These are phyloP conservation scores for Podabrus alpinus DNA, from an alignment of 2,888 invertebrate species.

Conservation along the genomic window DNA sequence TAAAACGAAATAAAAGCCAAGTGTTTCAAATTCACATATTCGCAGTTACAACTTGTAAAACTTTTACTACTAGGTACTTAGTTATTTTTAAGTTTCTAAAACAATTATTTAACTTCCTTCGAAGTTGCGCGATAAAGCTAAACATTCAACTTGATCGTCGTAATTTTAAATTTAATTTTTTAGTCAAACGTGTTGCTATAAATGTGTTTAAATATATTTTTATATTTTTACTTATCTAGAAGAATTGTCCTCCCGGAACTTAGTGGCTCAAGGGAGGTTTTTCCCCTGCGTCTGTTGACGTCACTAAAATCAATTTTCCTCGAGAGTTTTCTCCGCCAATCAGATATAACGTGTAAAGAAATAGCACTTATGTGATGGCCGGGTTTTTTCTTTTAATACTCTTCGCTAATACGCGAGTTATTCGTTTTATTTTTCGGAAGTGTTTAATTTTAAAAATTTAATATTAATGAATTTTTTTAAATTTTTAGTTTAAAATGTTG, in stretches of 20 bases:
- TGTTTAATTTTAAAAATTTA: not conserved
- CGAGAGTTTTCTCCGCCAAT: conserved; percentile 37
- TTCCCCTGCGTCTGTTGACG: conserved; percentile 36
- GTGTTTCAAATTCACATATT: not conserved
- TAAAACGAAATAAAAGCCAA: not conserved
- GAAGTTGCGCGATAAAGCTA: not conserved
- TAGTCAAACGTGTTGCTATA: not conserved
- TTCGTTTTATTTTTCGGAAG: conserved; percentile 5
- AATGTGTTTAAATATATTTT: not conserved
- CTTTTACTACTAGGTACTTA: not conserved
- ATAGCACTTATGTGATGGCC: conserved; percentile 35
- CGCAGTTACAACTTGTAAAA: not conserved
- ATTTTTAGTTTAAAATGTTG: not conserved
- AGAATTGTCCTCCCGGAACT: conserved; percentile 19
- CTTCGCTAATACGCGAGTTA: not conserved
- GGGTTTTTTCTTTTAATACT: conserved; percentile 21
- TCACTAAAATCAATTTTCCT: conserved; percentile 41
- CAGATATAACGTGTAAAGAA: conserved; percentile 33
- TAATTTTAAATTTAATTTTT: not conserved
- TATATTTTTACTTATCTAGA: conserved; percentile 1
- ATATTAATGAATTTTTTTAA: not conserved
- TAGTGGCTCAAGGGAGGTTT: conserved; percentile 23
- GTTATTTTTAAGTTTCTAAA: not conserved
- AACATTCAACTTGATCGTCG: not conserved
- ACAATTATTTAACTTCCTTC: not conserved